These are phyloP conservation scores for Chloebia gouldiae DNA, from an alignment of 2,113 vertebrate species.

Conservation along the genomic window DNA sequence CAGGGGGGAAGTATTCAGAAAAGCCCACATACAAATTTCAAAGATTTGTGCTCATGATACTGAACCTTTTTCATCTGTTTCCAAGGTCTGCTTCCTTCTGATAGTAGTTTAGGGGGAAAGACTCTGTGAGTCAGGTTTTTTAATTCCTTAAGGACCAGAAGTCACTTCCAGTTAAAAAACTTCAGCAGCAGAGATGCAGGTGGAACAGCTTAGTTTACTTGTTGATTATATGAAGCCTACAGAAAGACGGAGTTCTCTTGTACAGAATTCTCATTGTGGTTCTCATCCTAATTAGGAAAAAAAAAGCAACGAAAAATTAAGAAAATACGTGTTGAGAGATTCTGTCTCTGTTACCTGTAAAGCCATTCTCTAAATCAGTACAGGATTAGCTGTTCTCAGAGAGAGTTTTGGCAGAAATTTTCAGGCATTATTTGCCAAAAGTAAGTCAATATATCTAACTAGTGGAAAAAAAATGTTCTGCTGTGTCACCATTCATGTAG, in stretches of 20 bases:
- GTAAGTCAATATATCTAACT: neutral
- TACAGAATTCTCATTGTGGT: neutral
- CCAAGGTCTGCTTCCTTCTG: neutral
- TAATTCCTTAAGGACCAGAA: neutral
- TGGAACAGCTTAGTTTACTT: neutral
- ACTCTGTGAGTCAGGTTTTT: neutral
- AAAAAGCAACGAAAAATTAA: neutral
- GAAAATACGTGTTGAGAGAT: neutral
- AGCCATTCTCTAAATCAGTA: neutral
- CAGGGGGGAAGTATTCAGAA: neutral
- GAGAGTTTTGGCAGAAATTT: neutral
- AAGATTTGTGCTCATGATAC: neutral
- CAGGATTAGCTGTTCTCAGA: neutral
- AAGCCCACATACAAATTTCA: neutral
- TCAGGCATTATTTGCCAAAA: neutral
- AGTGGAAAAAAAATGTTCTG: neutral
- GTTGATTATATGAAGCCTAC: neutral
- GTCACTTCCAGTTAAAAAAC: neutral
- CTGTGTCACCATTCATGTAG: neutral
- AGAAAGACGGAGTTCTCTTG: neutral
- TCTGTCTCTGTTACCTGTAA: neutral
- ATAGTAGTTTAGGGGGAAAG: neutral
- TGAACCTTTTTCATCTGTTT: neutral
- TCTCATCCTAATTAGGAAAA: neutral
- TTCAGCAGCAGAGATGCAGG: neutral